Conservation (phyloP, 1,140 invertebrate species). For the Nasonia vitripennis region DNA sequence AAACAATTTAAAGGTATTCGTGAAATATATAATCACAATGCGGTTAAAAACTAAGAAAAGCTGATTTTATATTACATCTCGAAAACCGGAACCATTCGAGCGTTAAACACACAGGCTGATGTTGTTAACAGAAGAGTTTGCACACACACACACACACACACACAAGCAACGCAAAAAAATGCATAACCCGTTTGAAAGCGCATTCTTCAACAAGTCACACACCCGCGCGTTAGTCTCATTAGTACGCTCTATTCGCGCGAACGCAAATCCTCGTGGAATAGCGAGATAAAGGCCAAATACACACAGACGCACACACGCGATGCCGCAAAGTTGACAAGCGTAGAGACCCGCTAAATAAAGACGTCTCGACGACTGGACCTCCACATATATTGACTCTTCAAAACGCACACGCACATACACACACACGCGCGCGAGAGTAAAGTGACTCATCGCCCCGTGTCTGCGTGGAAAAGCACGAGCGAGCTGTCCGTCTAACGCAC, state of each 20-base stretch:
- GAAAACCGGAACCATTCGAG: too few relatives aligned
- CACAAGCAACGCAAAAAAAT: too few relatives aligned
- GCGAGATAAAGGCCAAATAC: neutral
- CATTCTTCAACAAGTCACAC: neutral
- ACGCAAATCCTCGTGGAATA: neutral
- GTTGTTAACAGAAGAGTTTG: too few relatives aligned
- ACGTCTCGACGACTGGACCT: neutral
- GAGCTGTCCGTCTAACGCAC: neutral
- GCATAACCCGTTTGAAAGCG: too few relatives aligned
- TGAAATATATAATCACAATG: too few relatives aligned
- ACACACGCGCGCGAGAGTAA: neutral
- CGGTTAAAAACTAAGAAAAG: too few relatives aligned
- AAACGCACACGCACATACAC: slow-evolving; percentile 3
- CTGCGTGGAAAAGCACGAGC: neutral
- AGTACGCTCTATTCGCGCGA: neutral
- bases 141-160: too few relatives aligned
- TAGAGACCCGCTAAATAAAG: slow-evolving; percentile 1
- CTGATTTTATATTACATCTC: too few relatives aligned
- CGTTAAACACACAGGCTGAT: too few relatives aligned
- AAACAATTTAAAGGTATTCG: too few relatives aligned
- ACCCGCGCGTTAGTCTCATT: neutral
- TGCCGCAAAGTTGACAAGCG: neutral
- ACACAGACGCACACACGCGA: too few relatives aligned
- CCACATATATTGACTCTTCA: slow-evolving; percentile 5
- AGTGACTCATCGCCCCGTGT: neutral